Evolutionary conservation across 1,140 invertebrate genomes (phyloP).

Genomic region (Penaeus vannamei): DNA sequence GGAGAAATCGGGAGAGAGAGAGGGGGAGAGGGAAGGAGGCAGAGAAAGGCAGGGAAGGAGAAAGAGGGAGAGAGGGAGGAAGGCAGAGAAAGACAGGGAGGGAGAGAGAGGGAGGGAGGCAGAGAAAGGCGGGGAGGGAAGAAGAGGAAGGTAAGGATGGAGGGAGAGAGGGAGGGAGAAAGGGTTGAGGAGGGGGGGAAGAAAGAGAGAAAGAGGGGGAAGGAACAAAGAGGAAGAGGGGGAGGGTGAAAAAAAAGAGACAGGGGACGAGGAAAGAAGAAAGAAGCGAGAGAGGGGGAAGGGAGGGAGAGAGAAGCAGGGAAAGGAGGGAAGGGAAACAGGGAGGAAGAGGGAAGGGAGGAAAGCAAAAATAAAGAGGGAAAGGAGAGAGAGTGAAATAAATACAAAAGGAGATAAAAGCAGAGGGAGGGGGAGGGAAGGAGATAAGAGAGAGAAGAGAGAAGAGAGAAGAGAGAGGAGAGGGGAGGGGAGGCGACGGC

Average conservation of each 20-base stretch:
- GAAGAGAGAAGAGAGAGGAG: no score
- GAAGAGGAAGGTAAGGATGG: no score
- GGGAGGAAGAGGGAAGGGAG: background rate
- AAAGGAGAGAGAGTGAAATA: background rate
- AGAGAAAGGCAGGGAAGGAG: no score
- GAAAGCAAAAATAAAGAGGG: background rate
- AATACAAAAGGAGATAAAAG: background rate
- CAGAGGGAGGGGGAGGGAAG: background rate
- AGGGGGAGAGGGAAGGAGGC: no score
- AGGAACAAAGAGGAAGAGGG: background rate
- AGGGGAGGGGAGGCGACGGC: no score
- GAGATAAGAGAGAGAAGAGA: no score
- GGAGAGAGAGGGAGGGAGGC: no score
- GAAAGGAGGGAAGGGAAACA: background rate
- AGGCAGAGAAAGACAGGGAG: no score
- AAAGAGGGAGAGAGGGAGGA: no score
- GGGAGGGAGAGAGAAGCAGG: background rate
- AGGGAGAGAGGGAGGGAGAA: background rate
- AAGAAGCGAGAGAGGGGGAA: slow-evolving; percentile 1
- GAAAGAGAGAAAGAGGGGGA: no score
- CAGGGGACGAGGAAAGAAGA: background rate
- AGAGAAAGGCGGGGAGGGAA: no score
- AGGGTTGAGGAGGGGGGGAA: background rate
- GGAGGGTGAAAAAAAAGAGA: background rate
- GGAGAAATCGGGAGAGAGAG: no score